These are phyloP conservation scores for Drosophila murphyi DNA, from an alignment of 1,140 invertebrate species.

Conservation along the genomic window DNA sequence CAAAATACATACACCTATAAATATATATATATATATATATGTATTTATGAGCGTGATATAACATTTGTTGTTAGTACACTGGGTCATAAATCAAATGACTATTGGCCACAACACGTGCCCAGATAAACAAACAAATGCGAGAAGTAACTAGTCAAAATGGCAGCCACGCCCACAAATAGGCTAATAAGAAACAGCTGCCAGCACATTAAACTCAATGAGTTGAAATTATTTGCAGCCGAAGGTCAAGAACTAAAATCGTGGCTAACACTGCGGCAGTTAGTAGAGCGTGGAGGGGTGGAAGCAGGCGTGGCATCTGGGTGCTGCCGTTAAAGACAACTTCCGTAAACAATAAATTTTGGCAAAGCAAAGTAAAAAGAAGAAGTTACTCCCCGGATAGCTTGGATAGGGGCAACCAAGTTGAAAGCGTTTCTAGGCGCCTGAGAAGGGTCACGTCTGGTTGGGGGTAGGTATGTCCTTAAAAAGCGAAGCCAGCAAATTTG, in stretches of 20 bases:
- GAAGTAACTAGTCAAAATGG: slow-evolving; percentile 20
- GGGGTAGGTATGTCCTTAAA: slow-evolving; percentile 1
- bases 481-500: slow-evolving; percentile 14
- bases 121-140: slow-evolving; percentile 44
- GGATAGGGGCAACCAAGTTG: slow-evolving; percentile 20
- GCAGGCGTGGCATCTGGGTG: slow-evolving; percentile 45
- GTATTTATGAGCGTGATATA: slow-evolving; percentile 52
- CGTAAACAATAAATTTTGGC: slow-evolving; percentile 76
- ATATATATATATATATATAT: slow-evolving; percentile 45
- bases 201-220: slow-evolving; percentile 81
- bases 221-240: slow-evolving; percentile 80
- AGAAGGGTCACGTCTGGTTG: not conserved
- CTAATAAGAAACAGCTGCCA: slow-evolving; percentile 49
- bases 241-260: slow-evolving; percentile 68
- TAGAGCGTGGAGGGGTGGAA: not conserved
- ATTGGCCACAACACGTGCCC: slow-evolving; percentile 69
- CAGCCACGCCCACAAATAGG: slow-evolving; percentile 13
- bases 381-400: slow-evolving; percentile 42
- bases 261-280: slow-evolving; percentile 9
- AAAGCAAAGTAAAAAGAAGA: slow-evolving; percentile 51
- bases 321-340: slow-evolving; percentile 79
- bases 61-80: slow-evolving; percentile 41
- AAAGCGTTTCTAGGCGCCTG: slow-evolving; percentile 26
- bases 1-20: slow-evolving; percentile 5
- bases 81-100: slow-evolving; percentile 72